Base-by-base conservation (phyloP, 2,113 vertebrate genomes). In the Microtus richardsoni region DNA sequence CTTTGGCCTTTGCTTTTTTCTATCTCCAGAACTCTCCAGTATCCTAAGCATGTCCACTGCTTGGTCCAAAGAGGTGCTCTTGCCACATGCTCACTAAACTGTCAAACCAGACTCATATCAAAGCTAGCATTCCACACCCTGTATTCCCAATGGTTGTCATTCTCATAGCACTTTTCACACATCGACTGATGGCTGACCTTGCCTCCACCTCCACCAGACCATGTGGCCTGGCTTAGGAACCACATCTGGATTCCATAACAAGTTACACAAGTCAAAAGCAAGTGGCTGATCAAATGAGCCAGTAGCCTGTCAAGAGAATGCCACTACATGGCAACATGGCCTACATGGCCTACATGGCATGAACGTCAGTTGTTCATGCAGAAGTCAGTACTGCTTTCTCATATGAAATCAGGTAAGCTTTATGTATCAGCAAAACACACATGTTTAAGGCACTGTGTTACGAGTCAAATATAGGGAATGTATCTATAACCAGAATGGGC, bases 391-490 rank as follows among this genome's bases (percentile, higher is more conserved):
- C 89, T 60, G n/a, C 39, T 1, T 83, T 90, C 85, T 93, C n/a
- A n/a, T 30, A 30, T 52, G 66, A 96, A 87, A 95, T 92, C 85
- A 47, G 39, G 33, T 71, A 39, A 39, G 91, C 52, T 36, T 94
- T 39, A 70, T 19, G 21, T 66, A 58, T 82, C 75, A 86, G 91
- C 47, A 78, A 58, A 88, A 94, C 68, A 87, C 79, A 78, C 91
- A 91, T 79, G 89, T 79, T 66, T 91, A 91, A 91, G 93, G 84
- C 58, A 66, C 54, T 1, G 17, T 3, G 2, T 28, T 82, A 71
- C n/a, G n/a, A 93, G 84, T 60, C 75, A 88, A 79, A 88, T 62
- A 60, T 82, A 92, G 58, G 58, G 58, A 58, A 88, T 22, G 66
- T 41, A 66, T 52, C 80, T 89, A 33, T 19, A 62, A 33, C 88